Base-by-base conservation (phyloP, 2,888 invertebrate species). In the Hoplodrina blanda region DNA sequence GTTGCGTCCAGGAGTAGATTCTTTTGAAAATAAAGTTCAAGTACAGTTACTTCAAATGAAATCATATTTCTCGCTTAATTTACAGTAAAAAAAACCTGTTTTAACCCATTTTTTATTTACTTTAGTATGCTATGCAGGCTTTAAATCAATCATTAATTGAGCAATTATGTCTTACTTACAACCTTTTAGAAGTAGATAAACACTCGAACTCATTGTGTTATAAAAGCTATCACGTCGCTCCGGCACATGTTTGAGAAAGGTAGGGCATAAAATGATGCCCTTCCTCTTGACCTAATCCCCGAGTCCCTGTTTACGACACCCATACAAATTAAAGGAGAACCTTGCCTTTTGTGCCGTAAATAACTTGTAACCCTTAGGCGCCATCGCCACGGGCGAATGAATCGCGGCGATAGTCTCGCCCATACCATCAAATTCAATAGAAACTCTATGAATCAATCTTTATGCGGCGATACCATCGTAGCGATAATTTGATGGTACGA, bases 191-290 rank as follows among this genome's bases (percentile, higher is more conserved):
- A 33, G 8, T 15, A 46, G 46, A 41, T 41, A 41, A 65, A 65
- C 57, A 20, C 46, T 15, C n/a, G 3, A 30, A 41, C 41, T 54
- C 41, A 30, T 49, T 44, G n/a, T 30, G n/a, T 59, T 66, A 33
- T 73, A 73, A 17, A n/a, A 49, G 66, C 20, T 59, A 59, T 59
- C 20, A 54, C 30, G 30, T 57, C 64, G 8, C 59, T 44, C 25
- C 46, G 13, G 37, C 49, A 73, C 41, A 76, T 78, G 82, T 73
- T 79, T 83, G 80, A 62, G 83, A 81, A 76, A 71, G 73, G 72
- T 15, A 46, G 55, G n/a, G 33, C 41, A 62, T 67, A 70, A 76
- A 73, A 60, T 57, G 60, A 66, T 65, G 56, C 62, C 73, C 19
- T 59, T 64, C 37, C 65, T 64, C 63, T 59, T 72, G 72, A 72